Evolutionary conservation across 1,140 invertebrate genomes (phyloP).

Genomic region (Leucophenga varia): DNA sequence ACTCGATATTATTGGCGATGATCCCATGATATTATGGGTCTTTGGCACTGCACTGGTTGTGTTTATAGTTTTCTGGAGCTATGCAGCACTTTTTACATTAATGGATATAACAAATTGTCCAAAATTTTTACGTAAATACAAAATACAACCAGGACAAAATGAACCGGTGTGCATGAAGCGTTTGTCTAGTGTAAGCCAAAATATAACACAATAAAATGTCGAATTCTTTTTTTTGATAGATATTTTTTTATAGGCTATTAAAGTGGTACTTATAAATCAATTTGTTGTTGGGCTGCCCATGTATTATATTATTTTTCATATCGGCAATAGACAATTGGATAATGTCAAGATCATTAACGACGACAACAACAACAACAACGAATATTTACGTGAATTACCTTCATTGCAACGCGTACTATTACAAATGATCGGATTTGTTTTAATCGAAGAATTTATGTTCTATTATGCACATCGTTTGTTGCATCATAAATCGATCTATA

Average conservation of each 20-base stretch:
- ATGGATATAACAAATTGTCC: slow-evolving; percentile 74
- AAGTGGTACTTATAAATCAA: slow-evolving; percentile 76
- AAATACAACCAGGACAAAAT: slow-evolving; percentile 78
- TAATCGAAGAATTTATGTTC: slow-evolving; percentile 80
- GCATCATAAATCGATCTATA: slow-evolving; percentile 74
- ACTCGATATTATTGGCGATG: slow-evolving; percentile 47
- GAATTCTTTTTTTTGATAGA: too few relatives aligned
- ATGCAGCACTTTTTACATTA: slow-evolving; percentile 71
- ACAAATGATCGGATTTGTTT: slow-evolving; percentile 71
- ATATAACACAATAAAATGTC: too few relatives aligned
- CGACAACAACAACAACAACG: slow-evolving; percentile 17
- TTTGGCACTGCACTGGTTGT: slow-evolving; percentile 62
- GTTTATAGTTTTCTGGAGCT: slow-evolving; percentile 70
- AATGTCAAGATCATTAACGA: too few relatives aligned
- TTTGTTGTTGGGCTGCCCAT: slow-evolving; percentile 68
- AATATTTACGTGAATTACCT: slow-evolving; percentile 67
- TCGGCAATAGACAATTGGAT: too few relatives aligned
- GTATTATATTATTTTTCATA: slow-evolving; percentile 60
- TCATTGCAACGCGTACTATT: slow-evolving; percentile 75
- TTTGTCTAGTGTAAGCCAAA: slow-evolving; percentile 57
- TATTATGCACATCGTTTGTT: slow-evolving; percentile 85
- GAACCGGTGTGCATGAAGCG: slow-evolving; percentile 66
- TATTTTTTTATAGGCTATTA: slow-evolving; percentile 60
- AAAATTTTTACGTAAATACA: slow-evolving; percentile 68
- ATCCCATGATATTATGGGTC: slow-evolving; percentile 66